phyloP scores from a whole-genome alignment of 92 coral and sea anemone species.

The Anthopleura xanthogrammica region DNA sequence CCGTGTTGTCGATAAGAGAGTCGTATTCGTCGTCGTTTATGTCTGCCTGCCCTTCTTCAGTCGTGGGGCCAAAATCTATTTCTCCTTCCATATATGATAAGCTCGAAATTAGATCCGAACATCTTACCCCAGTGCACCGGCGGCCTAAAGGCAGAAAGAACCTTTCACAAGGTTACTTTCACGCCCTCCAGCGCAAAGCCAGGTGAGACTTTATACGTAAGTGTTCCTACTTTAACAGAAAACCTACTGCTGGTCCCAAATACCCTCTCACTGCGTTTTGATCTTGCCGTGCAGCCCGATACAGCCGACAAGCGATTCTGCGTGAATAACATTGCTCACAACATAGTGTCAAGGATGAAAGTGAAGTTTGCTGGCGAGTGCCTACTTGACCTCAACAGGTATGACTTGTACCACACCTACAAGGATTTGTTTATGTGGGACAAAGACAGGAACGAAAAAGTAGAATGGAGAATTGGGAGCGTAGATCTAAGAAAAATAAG shows the following conservation, averaged over 20 bases:
- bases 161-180: neutral
- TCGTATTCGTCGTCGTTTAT: neutral
- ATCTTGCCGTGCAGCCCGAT: no score
- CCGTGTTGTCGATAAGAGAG: neutral
- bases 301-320: no score
- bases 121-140: neutral
- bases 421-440: no score
- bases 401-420: no score
- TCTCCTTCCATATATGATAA: neutral
- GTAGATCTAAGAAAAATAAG: neutral
- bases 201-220: neutral
- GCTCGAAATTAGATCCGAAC: neutral
- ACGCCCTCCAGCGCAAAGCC: neutral
- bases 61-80: neutral
- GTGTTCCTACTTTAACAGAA: neutral
- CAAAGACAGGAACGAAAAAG: no score
- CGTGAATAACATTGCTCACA: no score
- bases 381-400: no score
- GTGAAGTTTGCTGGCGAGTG: no score
- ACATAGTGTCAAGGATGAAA: no score
- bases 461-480: neutral
- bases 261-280: no score
- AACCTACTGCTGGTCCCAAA: no score
- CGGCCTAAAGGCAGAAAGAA: neutral
- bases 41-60: neutral